A percentile compares a stretch with the other conserved stretches of the same genome.
Conservation (phyloP, 2,113 vertebrate genomes). For the Phyllostomus discolor region DNA sequence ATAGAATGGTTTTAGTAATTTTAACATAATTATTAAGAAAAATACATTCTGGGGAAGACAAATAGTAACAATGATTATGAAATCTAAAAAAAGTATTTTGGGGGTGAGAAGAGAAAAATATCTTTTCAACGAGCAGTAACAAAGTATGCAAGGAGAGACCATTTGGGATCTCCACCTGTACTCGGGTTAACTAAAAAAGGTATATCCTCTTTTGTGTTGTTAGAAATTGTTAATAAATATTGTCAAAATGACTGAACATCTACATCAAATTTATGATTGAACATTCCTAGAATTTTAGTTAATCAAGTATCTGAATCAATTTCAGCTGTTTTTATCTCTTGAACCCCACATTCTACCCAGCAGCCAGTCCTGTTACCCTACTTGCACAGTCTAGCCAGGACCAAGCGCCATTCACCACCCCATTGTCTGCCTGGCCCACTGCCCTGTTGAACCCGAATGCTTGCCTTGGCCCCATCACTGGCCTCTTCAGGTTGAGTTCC, state of each 20-base stretch:
- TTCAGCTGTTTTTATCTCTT: neutral
- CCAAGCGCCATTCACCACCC: fast-evolving
- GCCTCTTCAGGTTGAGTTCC: neutral
- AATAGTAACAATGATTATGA: neutral
- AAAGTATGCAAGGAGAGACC: neutral
- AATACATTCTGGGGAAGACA: neutral
- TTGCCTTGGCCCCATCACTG: neutral
- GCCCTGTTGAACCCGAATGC: fast-evolving
- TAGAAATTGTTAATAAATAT: neutral
- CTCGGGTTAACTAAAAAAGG: neutral
- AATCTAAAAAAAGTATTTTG: neutral
- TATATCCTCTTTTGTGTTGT: neutral
- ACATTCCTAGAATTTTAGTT: neutral
- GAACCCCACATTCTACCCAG: neutral
- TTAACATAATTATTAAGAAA: neutral
- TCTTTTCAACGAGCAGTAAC: neutral
- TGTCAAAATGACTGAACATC: neutral
- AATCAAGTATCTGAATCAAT: neutral
- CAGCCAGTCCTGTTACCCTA: neutral
- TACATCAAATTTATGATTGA: neutral
- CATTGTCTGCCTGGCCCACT: too few species aligned
- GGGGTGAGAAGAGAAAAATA: neutral
- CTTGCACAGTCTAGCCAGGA: neutral
- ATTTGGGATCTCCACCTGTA: neutral
- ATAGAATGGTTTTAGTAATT: neutral